Evolutionary conservation across 2,797 vertebrate species (phyloP), one percentile per base, ranked within the genome.

Genomic region (Nannoperca australis): DNA sequence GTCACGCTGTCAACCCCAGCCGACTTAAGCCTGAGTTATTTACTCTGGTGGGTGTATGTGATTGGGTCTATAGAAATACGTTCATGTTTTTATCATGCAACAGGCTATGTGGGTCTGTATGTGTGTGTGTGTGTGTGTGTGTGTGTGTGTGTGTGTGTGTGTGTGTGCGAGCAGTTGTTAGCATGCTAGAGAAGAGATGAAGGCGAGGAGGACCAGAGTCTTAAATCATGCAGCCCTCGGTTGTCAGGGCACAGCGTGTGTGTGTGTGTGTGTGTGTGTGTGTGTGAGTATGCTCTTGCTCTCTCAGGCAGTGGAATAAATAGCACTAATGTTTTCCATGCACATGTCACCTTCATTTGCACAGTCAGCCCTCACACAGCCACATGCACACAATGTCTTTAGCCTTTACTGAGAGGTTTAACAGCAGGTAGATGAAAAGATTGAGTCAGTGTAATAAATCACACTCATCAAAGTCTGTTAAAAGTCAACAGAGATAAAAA

Each of bases 221-320:
- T 79, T 91, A 82, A 89, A 89, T 89, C 87, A 90, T 42, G 50
- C 68, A 69, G 79, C 60, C 44, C 61, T 61, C 5, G 7, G 47
- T 76, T 89, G 82, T 84, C 84, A 85, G 50, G 18, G 61, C 18
- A 36, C 55, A 69, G 73, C 2, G 12, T 65, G 79, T 67, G 55
- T 78, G 66, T 64, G 56, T 59, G 32, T 63, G 36, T 22, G 56
- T n/a, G 69, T 76, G 64, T 47, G 70, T 24, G 64, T 64, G 65
- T 47, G 51, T n/a, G 56, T 40, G 68, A 36, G 73, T 24, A 2
- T 14, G 42, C 61, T 18, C 64, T 45, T 22, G 47, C 56, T 63
- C 73, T 62, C 69, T 62, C 1, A 14, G 22, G 47, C 60, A 24
- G 59, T 64, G 51, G 67, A 84, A 81, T 81, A 80, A 81, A 85